phyloP scores from a whole-genome alignment of 2,888 invertebrate species.

The Andrena camellia region DNA sequence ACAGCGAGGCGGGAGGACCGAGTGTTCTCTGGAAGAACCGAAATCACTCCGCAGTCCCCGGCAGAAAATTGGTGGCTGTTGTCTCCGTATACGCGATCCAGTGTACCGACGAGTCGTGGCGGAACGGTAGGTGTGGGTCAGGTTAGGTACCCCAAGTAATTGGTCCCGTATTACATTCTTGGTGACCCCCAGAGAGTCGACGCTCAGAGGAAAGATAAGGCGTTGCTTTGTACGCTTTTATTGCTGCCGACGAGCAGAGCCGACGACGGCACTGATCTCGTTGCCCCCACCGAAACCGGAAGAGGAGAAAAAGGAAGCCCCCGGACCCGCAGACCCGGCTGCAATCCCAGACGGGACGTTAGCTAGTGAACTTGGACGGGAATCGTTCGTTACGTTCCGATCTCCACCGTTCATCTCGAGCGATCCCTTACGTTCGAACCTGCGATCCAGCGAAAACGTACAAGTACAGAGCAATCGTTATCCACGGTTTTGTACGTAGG shows the following conservation, averaged over 20 bases:
- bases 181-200: constrained; percentile 71
- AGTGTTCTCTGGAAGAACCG: constrained; percentile 18
- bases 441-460: background rate
- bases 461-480: background rate
- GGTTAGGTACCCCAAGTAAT: constrained; percentile 77
- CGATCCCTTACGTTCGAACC: background rate
- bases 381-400: constrained; percentile 21
- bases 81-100: constrained; percentile 43
- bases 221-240: constrained; percentile 74
- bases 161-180: constrained; percentile 83
- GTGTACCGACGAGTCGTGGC: constrained; percentile 26
- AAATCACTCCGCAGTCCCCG: constrained; percentile 38
- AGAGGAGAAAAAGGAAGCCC: constrained; percentile 22
- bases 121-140: constrained; percentile 56
- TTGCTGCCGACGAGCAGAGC: constrained; percentile 59
- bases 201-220: constrained; percentile 66
- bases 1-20: background rate
- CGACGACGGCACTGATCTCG: constrained; percentile 59
- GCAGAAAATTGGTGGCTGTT: constrained; percentile 55
- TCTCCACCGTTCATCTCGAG: background rate
- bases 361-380: constrained; percentile 33
- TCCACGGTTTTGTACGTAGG: background rate
- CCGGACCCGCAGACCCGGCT: background rate
- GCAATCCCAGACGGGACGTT: constrained; percentile 44
- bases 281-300: constrained; percentile 47